phyloP scores from a whole-genome alignment of 1,140 invertebrate species.

The Drosophila pallidifrons region DNA sequence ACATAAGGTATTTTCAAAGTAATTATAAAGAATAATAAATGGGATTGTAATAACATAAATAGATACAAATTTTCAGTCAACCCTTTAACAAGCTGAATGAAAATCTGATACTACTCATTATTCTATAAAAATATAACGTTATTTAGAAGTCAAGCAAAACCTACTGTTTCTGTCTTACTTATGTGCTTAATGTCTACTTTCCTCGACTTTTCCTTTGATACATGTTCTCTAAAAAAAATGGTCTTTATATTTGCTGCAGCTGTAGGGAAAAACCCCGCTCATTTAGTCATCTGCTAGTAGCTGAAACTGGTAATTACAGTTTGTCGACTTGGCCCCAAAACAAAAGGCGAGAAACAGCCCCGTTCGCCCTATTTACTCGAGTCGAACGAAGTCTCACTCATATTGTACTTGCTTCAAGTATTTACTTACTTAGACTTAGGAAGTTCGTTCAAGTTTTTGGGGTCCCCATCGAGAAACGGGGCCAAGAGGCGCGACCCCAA shows the following conservation, averaged over 20 bases:
- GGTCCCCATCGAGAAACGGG: slow-evolving; percentile 35
- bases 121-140: too few species aligned
- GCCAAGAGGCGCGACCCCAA: slow-evolving; percentile 68
- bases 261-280: not conserved
- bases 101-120: too few species aligned
- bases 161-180: too few species aligned
- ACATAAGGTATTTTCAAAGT: too few species aligned
- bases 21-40: too few species aligned
- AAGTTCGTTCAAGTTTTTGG: slow-evolving; percentile 48
- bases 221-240: too few species aligned
- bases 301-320: not conserved
- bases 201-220: too few species aligned
- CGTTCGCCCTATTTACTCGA: slow-evolving; percentile 14
- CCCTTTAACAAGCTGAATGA: too few species aligned
- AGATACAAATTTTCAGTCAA: too few species aligned
- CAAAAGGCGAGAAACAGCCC: not conserved
- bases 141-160: not conserved
- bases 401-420: not conserved
- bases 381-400: not conserved
- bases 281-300: not conserved
- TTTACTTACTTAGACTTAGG: slow-evolving; percentile 11
- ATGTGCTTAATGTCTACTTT: too few species aligned
- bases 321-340: not conserved
- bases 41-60: too few species aligned
- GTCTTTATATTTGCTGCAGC: too few species aligned